Percentiles rank a stretch among this genome's conserved stretches.
Evolutionary conservation across 2,888 invertebrate genomes (phyloP).

Genomic region (Erpobdella octoculata): DNA sequence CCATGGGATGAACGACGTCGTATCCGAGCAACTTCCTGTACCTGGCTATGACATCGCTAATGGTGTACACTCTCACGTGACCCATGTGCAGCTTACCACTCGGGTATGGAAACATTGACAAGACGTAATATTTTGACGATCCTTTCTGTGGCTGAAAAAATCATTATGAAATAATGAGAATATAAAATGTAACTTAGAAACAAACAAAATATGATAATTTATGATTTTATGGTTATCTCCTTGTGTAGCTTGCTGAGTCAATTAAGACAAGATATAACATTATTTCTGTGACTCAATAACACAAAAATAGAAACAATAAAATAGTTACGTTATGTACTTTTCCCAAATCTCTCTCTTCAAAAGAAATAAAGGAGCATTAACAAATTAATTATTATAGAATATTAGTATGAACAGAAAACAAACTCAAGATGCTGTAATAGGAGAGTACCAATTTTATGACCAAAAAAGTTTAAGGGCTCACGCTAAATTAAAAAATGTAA

Average conservation of each 20-base stretch:
- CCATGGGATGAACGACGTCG: conserved; percentile 83
- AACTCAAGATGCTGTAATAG: not conserved
- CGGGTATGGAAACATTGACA: conserved; percentile 69
- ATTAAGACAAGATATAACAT: too few relatives aligned
- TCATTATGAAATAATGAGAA: not conserved
- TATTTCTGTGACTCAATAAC: not conserved
- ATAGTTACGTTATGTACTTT: too few relatives aligned
- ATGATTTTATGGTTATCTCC: not conserved
- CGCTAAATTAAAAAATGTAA: too few relatives aligned
- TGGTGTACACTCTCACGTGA: conserved; percentile 91
- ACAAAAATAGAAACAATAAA: too few relatives aligned
- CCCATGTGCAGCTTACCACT: conserved; percentile 96
- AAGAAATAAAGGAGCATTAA: too few relatives aligned
- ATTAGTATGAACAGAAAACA: not conserved
- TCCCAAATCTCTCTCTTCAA: too few relatives aligned
- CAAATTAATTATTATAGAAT: not conserved
- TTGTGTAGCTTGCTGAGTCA: too few relatives aligned
- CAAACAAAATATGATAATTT: not conserved
- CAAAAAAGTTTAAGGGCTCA: not conserved
- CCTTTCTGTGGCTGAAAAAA: conserved; percentile 3
- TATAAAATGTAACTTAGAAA: not conserved
- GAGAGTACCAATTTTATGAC: not conserved
- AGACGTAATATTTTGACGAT: conserved; percentile 35
- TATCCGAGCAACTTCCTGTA: conserved; percentile 59
- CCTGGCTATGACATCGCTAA: conserved; percentile 60